Percentiles rank a stretch among this genome's conserved stretches.
These are phyloP conservation scores for Pristionchus arcanus DNA, from an alignment of 2,888 invertebrate species.

Conservation along the genomic window DNA sequence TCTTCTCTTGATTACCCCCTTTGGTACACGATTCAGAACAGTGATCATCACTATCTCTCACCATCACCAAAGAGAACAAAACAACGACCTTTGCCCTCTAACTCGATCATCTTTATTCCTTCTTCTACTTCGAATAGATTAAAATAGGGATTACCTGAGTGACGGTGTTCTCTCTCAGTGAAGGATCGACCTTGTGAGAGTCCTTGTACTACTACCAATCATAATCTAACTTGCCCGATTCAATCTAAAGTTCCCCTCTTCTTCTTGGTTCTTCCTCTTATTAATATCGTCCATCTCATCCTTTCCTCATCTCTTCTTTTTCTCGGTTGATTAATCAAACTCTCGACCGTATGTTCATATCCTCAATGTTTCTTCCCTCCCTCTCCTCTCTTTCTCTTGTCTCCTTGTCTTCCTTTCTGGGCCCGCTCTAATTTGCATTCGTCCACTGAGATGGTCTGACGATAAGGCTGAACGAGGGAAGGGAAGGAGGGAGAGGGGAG, in stretches of 20 bases:
- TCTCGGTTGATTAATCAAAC: constrained; percentile 28
- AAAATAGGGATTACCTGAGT: constrained; percentile 15
- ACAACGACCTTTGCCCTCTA: constrained; percentile 37
- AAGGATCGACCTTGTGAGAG: background rate
- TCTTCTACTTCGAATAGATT: background rate
- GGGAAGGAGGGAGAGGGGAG: background rate
- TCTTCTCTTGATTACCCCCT: background rate
- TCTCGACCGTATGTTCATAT: constrained; percentile 32
- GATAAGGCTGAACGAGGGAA: background rate
- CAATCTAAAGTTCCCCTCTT: background rate
- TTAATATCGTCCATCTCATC: background rate
- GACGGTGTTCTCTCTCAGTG: background rate
- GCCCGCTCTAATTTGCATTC: constrained; percentile 37
- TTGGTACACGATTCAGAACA: background rate
- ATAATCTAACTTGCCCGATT: constrained; percentile 34
- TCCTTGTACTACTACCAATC: constrained; percentile 24
- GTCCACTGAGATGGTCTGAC: constrained; percentile 4
- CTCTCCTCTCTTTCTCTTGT: background rate
- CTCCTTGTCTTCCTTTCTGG: constrained; percentile 1
- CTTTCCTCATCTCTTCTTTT: background rate
- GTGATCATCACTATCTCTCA: background rate
- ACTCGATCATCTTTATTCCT: constrained; percentile 37
- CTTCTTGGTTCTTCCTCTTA: background rate
- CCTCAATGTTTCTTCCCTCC: background rate
- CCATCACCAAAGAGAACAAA: background rate